phyloP scores from a whole-genome alignment of 1,140 invertebrate genomes.

The Ridgeia piscesae region DNA sequence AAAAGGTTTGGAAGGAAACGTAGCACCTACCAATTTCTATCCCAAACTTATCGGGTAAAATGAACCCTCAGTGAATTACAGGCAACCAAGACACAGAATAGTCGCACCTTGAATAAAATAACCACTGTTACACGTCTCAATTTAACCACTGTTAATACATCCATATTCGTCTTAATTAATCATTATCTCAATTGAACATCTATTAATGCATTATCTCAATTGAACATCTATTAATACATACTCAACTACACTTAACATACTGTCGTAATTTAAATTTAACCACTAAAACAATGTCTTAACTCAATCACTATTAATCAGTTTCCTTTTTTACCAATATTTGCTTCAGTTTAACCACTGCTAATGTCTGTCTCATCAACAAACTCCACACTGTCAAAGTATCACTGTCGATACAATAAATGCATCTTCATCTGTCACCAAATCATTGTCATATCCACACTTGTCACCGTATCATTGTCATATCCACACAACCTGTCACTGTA shows the following conservation, averaged over 20 bases:
- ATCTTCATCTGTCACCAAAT: background rate
- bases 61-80: background rate
- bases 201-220: no score
- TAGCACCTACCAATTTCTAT: no score
- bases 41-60: no score
- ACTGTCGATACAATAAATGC: background rate
- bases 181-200: no score
- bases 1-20: no score
- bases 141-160: background rate
- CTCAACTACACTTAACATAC: no score
- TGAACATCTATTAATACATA: no score
- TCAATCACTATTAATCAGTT: no score
- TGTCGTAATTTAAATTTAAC: background rate
- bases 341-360: background rate
- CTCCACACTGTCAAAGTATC: background rate
- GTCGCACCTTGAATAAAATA: background rate
- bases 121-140: background rate
- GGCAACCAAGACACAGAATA: background rate
- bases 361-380: no score
- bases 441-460: background rate
- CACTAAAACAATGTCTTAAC: no score
- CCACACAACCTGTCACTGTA: background rate
- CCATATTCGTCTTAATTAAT: no score
- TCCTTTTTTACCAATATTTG: no score
- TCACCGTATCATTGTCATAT: background rate